Evolutionary conservation across 1,140 invertebrate species (phyloP).

Genomic region (Drosophila orena): DNA sequence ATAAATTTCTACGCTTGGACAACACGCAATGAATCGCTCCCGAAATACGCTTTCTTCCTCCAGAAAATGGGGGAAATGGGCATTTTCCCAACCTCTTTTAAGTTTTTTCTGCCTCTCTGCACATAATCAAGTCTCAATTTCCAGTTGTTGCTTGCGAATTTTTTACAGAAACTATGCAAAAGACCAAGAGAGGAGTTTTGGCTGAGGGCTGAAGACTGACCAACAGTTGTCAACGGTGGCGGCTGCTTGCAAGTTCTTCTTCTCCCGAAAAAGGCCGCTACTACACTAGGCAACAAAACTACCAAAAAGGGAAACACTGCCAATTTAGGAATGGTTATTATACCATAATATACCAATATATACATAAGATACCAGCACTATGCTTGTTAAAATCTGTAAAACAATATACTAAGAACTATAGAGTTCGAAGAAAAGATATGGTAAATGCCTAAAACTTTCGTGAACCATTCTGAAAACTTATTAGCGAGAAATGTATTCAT

Average conservation of each 20-base stretch:
- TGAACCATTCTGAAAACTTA: too few relatives aligned
- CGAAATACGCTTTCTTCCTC: slow-evolving; percentile 9
- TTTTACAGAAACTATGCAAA: slow-evolving; percentile 63
- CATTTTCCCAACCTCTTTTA: neutral
- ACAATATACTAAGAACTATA: too few relatives aligned
- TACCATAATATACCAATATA: too few relatives aligned
- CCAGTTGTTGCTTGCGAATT: slow-evolving; percentile 68
- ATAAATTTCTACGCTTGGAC: slow-evolving; percentile 74
- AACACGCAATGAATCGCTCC: slow-evolving; percentile 45
- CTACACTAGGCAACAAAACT: slow-evolving; percentile 49
- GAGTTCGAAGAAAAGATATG: too few relatives aligned
- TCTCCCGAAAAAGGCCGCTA: slow-evolving; percentile 42
- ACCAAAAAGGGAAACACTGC: neutral
- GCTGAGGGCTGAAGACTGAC: slow-evolving; percentile 29
- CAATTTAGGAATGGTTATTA: neutral
- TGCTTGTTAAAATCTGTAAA: too few relatives aligned
- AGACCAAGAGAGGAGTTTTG: slow-evolving; percentile 16
- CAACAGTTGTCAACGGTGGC: slow-evolving; percentile 71
- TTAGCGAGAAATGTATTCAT: too few relatives aligned
- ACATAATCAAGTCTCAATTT: slow-evolving; percentile 83
- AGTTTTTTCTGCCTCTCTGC: slow-evolving; percentile 71
- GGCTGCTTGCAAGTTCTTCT: slow-evolving; percentile 29
- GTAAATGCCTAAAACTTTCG: too few relatives aligned
- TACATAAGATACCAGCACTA: too few relatives aligned
- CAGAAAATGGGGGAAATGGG: neutral